Evolutionary conservation across 2,113 vertebrate species (phyloP).

Genomic region (Ovibos moschatus): DNA sequence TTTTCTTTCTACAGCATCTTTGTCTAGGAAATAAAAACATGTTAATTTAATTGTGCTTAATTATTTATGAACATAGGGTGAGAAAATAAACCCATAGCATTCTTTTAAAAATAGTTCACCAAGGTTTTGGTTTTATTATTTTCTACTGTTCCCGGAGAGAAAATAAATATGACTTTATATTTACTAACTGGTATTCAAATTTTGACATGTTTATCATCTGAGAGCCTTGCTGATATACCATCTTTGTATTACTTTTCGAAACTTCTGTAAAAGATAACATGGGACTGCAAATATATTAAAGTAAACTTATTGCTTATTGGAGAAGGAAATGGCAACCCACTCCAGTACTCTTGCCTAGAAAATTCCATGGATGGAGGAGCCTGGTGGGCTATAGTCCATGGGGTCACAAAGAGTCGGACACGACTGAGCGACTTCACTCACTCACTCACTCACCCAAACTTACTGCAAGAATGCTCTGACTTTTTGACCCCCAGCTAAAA

Average conservation of each 20-base stretch:
- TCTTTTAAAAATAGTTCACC: background rate
- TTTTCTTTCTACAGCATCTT: background rate
- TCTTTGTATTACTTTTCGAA: constrained; percentile 62
- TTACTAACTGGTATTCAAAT: constrained; percentile 43
- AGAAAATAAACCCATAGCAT: background rate
- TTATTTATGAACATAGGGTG: background rate
- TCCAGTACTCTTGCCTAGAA: no score
- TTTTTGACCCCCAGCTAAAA: constrained; percentile 69
- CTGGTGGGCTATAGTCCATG: no score
- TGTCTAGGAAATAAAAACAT: background rate
- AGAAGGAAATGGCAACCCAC: no score
- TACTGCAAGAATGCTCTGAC: constrained; percentile 26
- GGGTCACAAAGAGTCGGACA: no score
- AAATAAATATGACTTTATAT: constrained; percentile 38
- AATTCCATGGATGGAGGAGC: no score
- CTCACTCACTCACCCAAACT: background rate
- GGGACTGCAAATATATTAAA: background rate
- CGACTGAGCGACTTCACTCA: no score
- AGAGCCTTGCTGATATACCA: constrained; percentile 26
- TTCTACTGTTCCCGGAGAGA: constrained; percentile 31
- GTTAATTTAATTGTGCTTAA: background rate
- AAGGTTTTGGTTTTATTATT: background rate
- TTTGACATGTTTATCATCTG: constrained; percentile 56
- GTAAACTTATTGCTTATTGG: constrained; percentile 24
- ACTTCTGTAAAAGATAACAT: constrained; percentile 60